Base-by-base conservation (phyloP, 1,140 invertebrate genomes). In the Radopholus similis region DNA sequence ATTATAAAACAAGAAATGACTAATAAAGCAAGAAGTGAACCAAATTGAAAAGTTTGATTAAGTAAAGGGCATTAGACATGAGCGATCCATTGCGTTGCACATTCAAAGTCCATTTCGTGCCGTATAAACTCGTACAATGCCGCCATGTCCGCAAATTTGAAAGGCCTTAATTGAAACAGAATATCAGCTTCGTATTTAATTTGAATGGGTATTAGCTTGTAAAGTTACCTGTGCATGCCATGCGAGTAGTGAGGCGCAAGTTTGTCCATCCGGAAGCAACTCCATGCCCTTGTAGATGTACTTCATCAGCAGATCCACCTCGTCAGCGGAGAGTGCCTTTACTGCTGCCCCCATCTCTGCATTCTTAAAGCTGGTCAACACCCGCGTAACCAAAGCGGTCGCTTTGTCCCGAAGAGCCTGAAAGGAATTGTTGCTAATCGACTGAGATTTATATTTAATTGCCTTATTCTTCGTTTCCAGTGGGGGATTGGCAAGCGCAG, bases 231-330 rank as follows among this genome's bases (percentile, higher is more conserved):
- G 68, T 15, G 69, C 18, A 40, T 71, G 69, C 69, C 69, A 71
- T 21, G 69, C 69, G 26, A 71, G 54, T 5, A 71, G 32, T 13
- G 58, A 65, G 42, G 34, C 55, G 35, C 69, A 73, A 18, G 65
- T 71, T 44, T 73, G 70, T 5, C 69, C 69, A 42, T 71, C 69
- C 21, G 70, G 38, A n/a, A 75, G 55, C 32, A 75, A 32, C 28
- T 71, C 69, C 69, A 71, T 71, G 23, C 68, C 69, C 42, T 71
- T 71, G 35, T 71, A 71, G 34, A 71, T 71, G 49, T 71, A 70
- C 62, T 69, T 69, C 67, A 69, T 69, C 37, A 69, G 30, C n/a
- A 69, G 13, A 35, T 69, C 67, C 21, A 69, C 42, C 28, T 71
- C 69, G 30, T 71, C 69, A 42, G 4, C 44, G 11, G 26, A 30